Base-by-base conservation (phyloP, 2,888 invertebrate genomes). In the Amiota communis region DNA sequence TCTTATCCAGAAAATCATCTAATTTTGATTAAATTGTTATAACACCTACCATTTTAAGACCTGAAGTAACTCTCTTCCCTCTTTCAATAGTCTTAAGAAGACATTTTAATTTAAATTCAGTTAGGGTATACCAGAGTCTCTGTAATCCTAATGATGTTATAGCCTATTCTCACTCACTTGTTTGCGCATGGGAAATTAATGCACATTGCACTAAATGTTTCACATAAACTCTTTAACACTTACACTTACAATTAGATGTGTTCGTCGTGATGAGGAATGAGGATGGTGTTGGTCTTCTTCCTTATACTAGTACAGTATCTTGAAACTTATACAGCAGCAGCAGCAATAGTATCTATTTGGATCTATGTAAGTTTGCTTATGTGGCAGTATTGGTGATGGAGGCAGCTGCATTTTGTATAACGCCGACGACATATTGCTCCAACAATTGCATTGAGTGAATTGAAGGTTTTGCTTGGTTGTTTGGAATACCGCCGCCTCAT, bases 221-320 rank as follows among this genome's bases (percentile, higher is more conserved):
- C 87, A 83, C 87, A 87, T 87, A 87, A 87, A 87, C 87, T 86
- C 87, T 86, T 86, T 86, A 86, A 87, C 87, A 86, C 86, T 87
- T 84, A 86, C 81, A 78, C 83, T 78, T 83, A 87, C 84, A 85
- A 84, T 85, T 85, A 86, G 82, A 82, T 76, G 77, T 73, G 74
- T 59, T 20, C 23, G 47, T 61, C 20, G 20, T 70, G 70, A 36
- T 6, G 36, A 36, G 36, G 4, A n/a, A 36, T 36, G 36, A 36
- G 36, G 36, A 36, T 36, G 48, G 61, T 69, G 51, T 85, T 81
- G 84, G 23, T 6, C 36, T 0, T 36, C 36, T 36, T 36, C 36
- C 6, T 36, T 6, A 2, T 36, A 4, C 2, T 36, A 36, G 36
- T 36, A 36, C 36, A 6, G 36, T 36, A 36, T 36, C 2, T 36